Evolutionary conservation across 2,113 vertebrate genomes (phyloP), one percentile per base, ranked within the genome.

Genomic region (Mugil cephalus): DNA sequence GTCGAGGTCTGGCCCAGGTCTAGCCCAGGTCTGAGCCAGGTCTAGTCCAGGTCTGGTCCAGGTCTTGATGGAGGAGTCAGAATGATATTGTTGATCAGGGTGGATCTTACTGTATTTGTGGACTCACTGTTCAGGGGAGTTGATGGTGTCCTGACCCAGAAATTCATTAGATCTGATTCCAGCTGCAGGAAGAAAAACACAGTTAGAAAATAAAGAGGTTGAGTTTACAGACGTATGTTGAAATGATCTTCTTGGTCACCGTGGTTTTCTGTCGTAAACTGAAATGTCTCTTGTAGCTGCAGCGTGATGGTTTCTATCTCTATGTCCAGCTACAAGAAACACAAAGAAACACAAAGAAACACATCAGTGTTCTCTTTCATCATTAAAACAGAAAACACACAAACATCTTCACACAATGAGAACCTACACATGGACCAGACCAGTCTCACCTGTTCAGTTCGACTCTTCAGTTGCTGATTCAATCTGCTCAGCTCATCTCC

Each of bases 61-160:
- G n/a, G n/a, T n/a, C n/a, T n/a, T n/a, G n/a, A n/a, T n/a, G n/a
- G n/a, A n/a, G n/a, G n/a, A n/a, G n/a, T n/a, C n/a, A n/a, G n/a
- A n/a, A n/a, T n/a, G n/a, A n/a, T n/a, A n/a, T n/a, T n/a, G n/a
- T n/a, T n/a, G n/a, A n/a, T n/a, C n/a, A n/a, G n/a, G n/a, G n/a
- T n/a, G n/a, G n/a, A n/a, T n/a, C n/a, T n/a, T n/a, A n/a, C n/a
- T n/a, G 40, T 39, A 7, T 34, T 5, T 12, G 10, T 7, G 11
- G 17, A 54, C 88, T 86, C 66, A 91, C 89, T 7, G 77, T 39
- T 89, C 86, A 12, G 85, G 84, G n/a, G 84, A 69, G 85, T 86
- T 90, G 74, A 86, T 14, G 77, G 55, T 21, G 1, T 76, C 50
- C 9, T 13, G 58, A 65, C 51, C 50, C 0, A 30, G 4, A 9